These are phyloP conservation scores for Cheilosia impressa DNA, from an alignment of 2,888 invertebrate genomes.

Conservation along the genomic window DNA sequence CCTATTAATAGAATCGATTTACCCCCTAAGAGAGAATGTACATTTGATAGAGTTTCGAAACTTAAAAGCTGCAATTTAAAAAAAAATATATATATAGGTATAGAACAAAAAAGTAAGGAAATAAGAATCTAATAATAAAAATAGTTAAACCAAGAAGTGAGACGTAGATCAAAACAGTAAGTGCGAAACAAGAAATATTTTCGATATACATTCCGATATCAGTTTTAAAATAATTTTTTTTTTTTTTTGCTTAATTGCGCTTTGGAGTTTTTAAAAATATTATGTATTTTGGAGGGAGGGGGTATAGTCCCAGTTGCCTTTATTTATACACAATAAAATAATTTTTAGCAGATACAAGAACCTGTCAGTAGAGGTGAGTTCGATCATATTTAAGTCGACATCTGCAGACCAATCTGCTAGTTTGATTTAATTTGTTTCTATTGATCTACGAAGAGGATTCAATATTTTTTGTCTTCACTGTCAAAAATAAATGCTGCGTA, in stretches of 20 bases:
- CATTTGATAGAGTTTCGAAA: slow-evolving; percentile 49
- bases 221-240: neutral
- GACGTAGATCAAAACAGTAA: slow-evolving; percentile 57
- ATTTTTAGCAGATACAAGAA: too few relatives aligned
- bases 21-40: slow-evolving; percentile 58
- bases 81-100: slow-evolving; percentile 18
- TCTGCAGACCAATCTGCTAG: too few relatives aligned
- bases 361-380: too few relatives aligned
- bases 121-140: slow-evolving; percentile 35
- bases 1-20: slow-evolving; percentile 67
- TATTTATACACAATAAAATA: too few relatives aligned
- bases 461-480: too few relatives aligned
- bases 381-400: too few relatives aligned
- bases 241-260: neutral
- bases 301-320: neutral
- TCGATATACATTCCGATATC: slow-evolving; percentile 62
- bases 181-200: slow-evolving; percentile 51
- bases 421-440: too few relatives aligned
- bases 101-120: slow-evolving; percentile 26
- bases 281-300: slow-evolving; percentile 1
- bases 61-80: slow-evolving; percentile 41
- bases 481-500: too few relatives aligned
- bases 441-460: too few relatives aligned
- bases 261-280: slow-evolving; percentile 4
- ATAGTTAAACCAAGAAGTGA: slow-evolving; percentile 38